These are phyloP conservation scores for Platorchestia sp. DNA, from an alignment of 1,140 invertebrate genomes.

Conservation along the genomic window DNA sequence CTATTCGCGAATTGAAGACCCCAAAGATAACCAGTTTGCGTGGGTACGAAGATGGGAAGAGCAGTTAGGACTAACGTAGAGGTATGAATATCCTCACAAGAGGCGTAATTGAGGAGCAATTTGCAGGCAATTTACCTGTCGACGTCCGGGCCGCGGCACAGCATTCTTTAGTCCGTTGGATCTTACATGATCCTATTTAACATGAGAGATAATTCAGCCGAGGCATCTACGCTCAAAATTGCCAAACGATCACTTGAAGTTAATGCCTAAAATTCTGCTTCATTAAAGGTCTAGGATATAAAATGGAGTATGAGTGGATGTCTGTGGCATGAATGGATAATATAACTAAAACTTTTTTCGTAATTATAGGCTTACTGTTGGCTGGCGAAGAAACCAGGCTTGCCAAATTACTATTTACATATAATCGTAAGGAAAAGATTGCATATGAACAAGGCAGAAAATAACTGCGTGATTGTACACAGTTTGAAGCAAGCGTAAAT, in stretches of 20 bases:
- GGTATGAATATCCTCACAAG: constrained; percentile 25
- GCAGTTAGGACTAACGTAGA: neutral
- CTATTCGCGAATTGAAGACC: neutral
- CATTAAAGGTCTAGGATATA: neutral
- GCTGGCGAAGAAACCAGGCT: neutral
- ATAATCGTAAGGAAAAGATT: neutral
- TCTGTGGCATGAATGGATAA: neutral
- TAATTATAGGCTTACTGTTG: neutral
- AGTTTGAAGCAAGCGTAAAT: too few relatives aligned
- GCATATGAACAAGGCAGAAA: neutral
- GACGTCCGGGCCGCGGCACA: neutral
- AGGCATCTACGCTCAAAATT: neutral
- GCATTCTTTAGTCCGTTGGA: neutral
- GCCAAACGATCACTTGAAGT: neutral
- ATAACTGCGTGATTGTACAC: too few relatives aligned
- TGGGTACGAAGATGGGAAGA: neutral
- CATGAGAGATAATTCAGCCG: neutral
- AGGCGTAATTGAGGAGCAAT: constrained; percentile 33
- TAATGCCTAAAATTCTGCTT: neutral
- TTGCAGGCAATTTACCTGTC: constrained; percentile 30
- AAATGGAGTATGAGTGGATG: neutral
- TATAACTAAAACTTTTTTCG: neutral
- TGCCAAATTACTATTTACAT: neutral
- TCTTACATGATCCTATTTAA: neutral
- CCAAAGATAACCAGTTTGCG: neutral